Conservation (phyloP, 2,888 invertebrate genomes). For the Junonia oenone region DNA sequence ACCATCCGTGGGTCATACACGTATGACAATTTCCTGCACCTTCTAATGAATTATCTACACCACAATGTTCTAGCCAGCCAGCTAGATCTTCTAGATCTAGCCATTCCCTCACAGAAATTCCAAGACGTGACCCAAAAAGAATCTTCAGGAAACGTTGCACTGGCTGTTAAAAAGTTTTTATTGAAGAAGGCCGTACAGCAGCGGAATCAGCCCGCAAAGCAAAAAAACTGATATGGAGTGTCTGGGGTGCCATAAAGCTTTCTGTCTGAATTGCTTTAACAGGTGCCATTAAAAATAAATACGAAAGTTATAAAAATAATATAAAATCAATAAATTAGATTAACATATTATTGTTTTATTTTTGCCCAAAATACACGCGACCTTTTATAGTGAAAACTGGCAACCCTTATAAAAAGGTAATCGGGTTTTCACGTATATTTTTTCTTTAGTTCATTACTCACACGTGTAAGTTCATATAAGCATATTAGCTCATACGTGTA, state of each 20-base stretch:
- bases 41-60: not conserved
- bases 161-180: not conserved
- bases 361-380: not conserved
- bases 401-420: not conserved
- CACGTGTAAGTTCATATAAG: not conserved
- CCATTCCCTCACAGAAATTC: not conserved
- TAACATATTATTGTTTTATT: not conserved
- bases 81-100: not conserved
- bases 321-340: not conserved
- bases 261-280: not conserved
- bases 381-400: not conserved
- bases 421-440: not conserved
- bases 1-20: too few species aligned
- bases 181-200: not conserved
- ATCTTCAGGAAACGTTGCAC: not conserved
- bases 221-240: not conserved
- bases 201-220: not conserved
- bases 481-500: not conserved
- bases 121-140: not conserved
- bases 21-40: not conserved
- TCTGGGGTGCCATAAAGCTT: not conserved
- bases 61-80: not conserved
- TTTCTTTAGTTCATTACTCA: not conserved
- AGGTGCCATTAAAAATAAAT: not conserved
- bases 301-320: not conserved